Evolutionary conservation across 2,113 vertebrate genomes (phyloP).

Genomic region (Syngnathus typhle): DNA sequence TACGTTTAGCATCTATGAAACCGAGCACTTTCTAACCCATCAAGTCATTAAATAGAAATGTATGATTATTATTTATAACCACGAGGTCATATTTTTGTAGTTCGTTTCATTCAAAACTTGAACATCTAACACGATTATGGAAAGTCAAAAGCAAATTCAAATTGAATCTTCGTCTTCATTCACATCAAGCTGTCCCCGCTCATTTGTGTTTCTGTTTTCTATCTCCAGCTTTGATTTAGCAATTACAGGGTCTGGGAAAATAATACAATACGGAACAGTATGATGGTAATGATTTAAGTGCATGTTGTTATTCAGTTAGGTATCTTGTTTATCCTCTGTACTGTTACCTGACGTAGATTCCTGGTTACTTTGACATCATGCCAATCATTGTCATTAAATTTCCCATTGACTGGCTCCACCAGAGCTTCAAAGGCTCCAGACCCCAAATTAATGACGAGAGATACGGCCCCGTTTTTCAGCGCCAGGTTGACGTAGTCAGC

Average conservation of each 20-base stretch:
- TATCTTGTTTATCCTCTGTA: slow-evolving; percentile 79
- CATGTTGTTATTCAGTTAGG: slow-evolving; percentile 71
- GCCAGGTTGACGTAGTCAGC: slow-evolving; percentile 99
- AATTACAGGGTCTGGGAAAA: slow-evolving; percentile 40
- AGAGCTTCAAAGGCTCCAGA: slow-evolving; percentile 99
- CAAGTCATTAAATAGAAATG: not conserved
- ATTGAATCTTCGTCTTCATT: slow-evolving; percentile 18
- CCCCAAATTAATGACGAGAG: slow-evolving; percentile 99
- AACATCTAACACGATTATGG: not conserved
- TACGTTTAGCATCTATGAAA: not conserved
- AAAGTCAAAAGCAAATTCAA: slow-evolving; percentile 13
- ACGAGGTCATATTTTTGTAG: not conserved
- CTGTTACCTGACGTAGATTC: slow-evolving; percentile 99
- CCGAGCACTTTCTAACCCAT: not conserved
- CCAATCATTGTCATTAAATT: slow-evolving; percentile 99
- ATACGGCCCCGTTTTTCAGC: slow-evolving; percentile 98
- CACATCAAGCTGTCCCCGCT: slow-evolving; percentile 83
- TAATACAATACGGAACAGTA: slow-evolving; percentile 37
- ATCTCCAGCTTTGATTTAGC: slow-evolving; percentile 47
- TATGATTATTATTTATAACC: not conserved
- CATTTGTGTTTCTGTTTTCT: slow-evolving; percentile 75
- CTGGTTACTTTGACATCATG: slow-evolving; percentile 99
- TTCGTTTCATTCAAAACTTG: not conserved
- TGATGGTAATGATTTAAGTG: slow-evolving; percentile 65
- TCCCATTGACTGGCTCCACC: slow-evolving; percentile 99